A percentile compares a stretch with the other conserved stretches of the same genome.
Evolutionary conservation across 2,797 vertebrate species (phyloP).

Genomic region (Luscinia luscinia): DNA sequence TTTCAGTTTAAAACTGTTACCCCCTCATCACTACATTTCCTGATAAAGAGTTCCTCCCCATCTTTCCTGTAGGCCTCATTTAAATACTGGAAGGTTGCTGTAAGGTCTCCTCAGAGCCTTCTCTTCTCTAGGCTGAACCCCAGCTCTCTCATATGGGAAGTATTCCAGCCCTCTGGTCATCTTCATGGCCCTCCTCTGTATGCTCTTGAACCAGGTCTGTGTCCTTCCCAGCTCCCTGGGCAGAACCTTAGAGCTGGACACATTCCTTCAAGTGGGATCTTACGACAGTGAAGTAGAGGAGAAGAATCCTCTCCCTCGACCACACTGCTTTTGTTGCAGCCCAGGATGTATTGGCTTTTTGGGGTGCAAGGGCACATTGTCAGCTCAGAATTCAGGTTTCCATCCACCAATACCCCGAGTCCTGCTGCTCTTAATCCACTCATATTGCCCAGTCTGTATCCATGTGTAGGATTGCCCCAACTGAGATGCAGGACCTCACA

Average conservation of each 20-base stretch:
- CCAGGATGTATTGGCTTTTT: not conserved
- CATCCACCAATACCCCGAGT: accelerated
- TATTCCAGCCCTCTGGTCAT: not conserved
- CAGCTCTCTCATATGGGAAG: not conserved
- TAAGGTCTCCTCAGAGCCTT: not conserved
- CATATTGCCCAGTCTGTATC: not conserved
- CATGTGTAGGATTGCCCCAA: not conserved
- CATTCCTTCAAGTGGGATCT: not conserved
- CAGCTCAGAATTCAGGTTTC: not conserved
- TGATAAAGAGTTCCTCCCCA: not conserved
- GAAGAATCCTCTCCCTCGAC: not conserved
- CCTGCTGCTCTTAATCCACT: not conserved
- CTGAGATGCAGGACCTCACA: not conserved
- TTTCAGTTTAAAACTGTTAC: not conserved
- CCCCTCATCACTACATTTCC: not conserved
- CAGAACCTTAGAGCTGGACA: not conserved
- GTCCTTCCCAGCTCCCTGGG: not conserved
- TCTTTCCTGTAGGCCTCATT: not conserved
- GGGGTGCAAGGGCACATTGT: not conserved
- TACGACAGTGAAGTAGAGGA: not conserved
- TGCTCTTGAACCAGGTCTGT: not conserved
- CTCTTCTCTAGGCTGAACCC: not conserved
- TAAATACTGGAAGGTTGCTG: not conserved
- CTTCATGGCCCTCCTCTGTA: not conserved
- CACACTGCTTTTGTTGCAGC: not conserved